phyloP scores from a whole-genome alignment of 2,797 vertebrate species.

The Perodicticus potto region DNA sequence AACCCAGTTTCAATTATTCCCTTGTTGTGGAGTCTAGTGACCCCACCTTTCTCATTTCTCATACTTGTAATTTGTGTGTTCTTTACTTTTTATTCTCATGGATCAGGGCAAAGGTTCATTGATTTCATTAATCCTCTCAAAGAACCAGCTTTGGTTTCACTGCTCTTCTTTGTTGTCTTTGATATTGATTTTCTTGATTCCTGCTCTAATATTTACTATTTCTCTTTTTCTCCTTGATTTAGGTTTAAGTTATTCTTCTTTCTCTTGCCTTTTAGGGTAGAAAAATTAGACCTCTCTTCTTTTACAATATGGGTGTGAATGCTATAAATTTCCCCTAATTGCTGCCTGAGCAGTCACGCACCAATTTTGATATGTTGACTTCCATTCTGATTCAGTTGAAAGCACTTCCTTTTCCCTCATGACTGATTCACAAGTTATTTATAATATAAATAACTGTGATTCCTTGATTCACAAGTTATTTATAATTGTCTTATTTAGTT shows the following conservation, averaged over 20 bases:
- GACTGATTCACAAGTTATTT: conserved; percentile 20
- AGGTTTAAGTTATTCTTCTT: neutral
- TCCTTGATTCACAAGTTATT: conserved; percentile 21
- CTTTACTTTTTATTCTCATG: neutral
- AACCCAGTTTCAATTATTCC: neutral
- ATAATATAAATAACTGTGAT: no score
- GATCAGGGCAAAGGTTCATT: neutral
- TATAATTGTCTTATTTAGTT: conserved; percentile 33
- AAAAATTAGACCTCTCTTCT: neutral
- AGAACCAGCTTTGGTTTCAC: neutral
- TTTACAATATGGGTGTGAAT: neutral
- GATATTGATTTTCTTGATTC: neutral
- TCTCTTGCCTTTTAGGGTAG: neutral
- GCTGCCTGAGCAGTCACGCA: neutral
- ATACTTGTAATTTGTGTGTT: neutral
- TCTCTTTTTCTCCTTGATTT: neutral
- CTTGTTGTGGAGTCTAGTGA: neutral
- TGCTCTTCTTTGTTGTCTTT: neutral
- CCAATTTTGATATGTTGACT: neutral
- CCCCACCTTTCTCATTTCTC: neutral
- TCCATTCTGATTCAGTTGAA: conserved; percentile 19
- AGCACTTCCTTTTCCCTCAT: conserved; percentile 19
- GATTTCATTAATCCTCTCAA: neutral
- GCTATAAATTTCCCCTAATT: neutral
- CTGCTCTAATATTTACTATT: neutral